Percentiles rank a stretch among this genome's conserved stretches.
Evolutionary conservation across 2,888 invertebrate species (phyloP).

Genomic region (Coremacera marginata): DNA sequence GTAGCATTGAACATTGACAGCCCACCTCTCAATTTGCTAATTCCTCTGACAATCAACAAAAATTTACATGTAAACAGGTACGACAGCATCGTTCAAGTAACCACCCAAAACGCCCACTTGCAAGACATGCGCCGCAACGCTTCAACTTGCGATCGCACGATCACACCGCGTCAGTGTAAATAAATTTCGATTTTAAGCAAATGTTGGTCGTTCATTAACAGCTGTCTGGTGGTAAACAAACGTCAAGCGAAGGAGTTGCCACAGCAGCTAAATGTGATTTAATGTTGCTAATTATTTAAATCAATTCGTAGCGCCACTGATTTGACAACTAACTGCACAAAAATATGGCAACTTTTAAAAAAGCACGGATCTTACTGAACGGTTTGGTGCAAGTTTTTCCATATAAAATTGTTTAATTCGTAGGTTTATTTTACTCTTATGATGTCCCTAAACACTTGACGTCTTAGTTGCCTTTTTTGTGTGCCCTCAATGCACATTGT

Average conservation of each 20-base stretch:
- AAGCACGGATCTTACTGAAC: neutral
- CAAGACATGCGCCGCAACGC: neutral
- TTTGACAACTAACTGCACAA: slow-evolving; percentile 21
- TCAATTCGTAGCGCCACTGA: slow-evolving; percentile 25
- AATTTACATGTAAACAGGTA: neutral
- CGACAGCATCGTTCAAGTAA: neutral
- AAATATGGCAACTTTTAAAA: neutral
- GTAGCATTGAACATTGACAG: slow-evolving; percentile 3
- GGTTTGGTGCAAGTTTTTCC: neutral
- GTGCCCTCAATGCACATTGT: neutral
- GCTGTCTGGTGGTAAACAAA: slow-evolving; percentile 6
- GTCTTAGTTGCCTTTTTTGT: neutral
- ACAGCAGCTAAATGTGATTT: neutral
- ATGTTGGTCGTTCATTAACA: slow-evolving; percentile 17
- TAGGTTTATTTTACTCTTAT: neutral
- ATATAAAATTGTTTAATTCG: neutral
- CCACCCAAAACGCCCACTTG: slow-evolving; percentile 33
- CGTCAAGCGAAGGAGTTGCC: neutral
- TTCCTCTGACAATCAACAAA: slow-evolving; percentile 13
- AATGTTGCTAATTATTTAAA: slow-evolving; percentile 29
- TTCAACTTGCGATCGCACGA: neutral
- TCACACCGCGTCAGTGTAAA: neutral
- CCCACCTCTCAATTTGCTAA: slow-evolving; percentile 18
- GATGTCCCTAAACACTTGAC: neutral
- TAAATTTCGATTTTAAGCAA: slow-evolving; percentile 16